Evolutionary conservation across 1,140 invertebrate genomes (phyloP).

Genomic region (Sipha flava): DNA sequence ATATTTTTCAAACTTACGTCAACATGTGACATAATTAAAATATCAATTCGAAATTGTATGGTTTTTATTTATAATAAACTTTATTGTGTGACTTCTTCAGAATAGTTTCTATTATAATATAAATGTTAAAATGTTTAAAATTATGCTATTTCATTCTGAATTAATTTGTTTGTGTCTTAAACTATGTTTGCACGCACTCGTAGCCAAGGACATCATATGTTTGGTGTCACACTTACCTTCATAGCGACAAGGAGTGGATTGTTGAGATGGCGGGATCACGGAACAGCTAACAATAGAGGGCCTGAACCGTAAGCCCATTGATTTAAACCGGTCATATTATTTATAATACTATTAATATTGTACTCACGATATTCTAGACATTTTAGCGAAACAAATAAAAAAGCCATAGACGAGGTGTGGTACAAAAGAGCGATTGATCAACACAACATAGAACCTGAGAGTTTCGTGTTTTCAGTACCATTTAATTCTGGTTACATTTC

Average conservation of each 20-base stretch:
- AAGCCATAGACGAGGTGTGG: constrained; percentile 83
- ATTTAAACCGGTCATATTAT: background rate
- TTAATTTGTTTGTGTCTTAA: constrained; percentile 5
- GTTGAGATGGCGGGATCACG: constrained; percentile 71
- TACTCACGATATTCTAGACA: constrained; percentile 46
- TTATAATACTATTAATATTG: background rate
- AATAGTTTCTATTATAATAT: background rate
- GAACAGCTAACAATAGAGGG: background rate
- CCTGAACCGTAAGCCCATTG: constrained; percentile 24
- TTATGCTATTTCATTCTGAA: background rate
- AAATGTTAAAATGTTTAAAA: background rate
- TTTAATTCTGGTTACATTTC: constrained; percentile 60
- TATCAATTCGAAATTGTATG: background rate
- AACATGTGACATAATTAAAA: too few species aligned
- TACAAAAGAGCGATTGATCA: constrained; percentile 89
- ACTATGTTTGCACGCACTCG: constrained; percentile 39
- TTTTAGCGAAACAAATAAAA: constrained; percentile 69
- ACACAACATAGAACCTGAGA: constrained; percentile 71
- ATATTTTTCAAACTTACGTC: background rate
- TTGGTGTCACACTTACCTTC: constrained; percentile 72
- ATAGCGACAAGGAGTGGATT: constrained; percentile 82
- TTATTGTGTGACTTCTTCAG: background rate
- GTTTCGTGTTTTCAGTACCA: constrained; percentile 86
- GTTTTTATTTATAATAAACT: background rate
- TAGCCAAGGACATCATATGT: constrained; percentile 77